Evolutionary conservation across 64 coral and sea anemone species (phyloP).

Genomic region (Actinia equina): DNA sequence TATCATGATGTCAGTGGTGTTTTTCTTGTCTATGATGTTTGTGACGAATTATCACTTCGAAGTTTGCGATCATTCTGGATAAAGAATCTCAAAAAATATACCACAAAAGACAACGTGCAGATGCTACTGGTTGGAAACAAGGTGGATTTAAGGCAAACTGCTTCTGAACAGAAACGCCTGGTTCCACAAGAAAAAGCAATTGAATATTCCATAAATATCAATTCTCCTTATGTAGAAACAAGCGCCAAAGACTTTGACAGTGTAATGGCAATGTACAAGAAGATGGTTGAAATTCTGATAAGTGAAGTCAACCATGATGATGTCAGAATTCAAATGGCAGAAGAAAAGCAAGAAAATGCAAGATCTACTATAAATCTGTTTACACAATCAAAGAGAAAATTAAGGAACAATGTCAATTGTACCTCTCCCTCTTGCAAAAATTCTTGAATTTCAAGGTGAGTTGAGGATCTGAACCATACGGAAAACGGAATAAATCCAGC

Average conservation of each 20-base stretch:
- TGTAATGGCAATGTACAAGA: constrained; percentile 1
- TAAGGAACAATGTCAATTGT: too few species aligned
- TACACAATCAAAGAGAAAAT: too few species aligned
- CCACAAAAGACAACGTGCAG: background rate
- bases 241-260: background rate
- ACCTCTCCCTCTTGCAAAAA: too few species aligned
- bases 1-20: background rate
- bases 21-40: constrained; percentile 24
- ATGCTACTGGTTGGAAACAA: constrained; percentile 36
- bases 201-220: background rate
- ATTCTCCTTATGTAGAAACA: constrained; percentile 4
- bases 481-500: too few species aligned
- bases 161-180: background rate
- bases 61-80: background rate
- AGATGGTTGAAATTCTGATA: background rate
- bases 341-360: background rate
- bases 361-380: background rate
- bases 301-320: background rate
- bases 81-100: background rate
- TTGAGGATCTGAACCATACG: too few species aligned
- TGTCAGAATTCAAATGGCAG: background rate
- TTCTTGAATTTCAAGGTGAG: too few species aligned
- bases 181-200: background rate
- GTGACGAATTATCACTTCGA: background rate
- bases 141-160: background rate